phyloP scores from a whole-genome alignment of 2,888 invertebrate genomes.

The Meiosimyza platycephala region DNA sequence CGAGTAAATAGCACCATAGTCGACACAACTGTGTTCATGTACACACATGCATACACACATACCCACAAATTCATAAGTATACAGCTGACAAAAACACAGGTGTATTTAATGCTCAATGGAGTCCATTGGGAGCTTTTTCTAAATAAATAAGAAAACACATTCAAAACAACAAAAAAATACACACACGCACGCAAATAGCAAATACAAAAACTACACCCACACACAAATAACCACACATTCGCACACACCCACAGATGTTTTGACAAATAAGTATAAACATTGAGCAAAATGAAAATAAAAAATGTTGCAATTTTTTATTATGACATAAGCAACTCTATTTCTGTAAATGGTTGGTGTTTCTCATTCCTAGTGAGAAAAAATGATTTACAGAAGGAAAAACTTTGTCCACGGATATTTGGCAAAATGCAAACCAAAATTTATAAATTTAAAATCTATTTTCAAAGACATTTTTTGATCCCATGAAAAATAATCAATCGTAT shows the following conservation, averaged over 20 bases:
- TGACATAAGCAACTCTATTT: slow-evolving; percentile 17
- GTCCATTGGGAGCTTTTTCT: slow-evolving; percentile 28
- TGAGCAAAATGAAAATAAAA: too few relatives aligned
- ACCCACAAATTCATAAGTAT: background rate
- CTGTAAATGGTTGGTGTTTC: too few relatives aligned
- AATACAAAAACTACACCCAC: background rate
- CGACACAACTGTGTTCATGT: background rate
- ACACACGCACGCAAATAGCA: slow-evolving; percentile 5
- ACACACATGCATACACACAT: background rate
- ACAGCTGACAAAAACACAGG: slow-evolving; percentile 26
- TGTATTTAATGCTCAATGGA: slow-evolving; percentile 37
- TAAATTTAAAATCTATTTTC: too few relatives aligned
- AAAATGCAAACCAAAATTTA: too few relatives aligned
- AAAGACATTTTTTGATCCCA: too few relatives aligned
- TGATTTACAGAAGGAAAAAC: too few relatives aligned
- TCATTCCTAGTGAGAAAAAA: too few relatives aligned
- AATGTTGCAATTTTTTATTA: background rate
- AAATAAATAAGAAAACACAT: slow-evolving; percentile 32
- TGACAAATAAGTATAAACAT: background rate
- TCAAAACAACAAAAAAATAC: slow-evolving; percentile 1
- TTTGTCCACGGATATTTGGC: too few relatives aligned
- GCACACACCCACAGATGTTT: background rate
- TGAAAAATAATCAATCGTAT: too few relatives aligned
- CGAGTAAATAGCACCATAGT: too few relatives aligned
- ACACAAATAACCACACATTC: background rate